Conservation (phyloP, 1,140 invertebrate species). For the Danaus plexippus region DNA sequence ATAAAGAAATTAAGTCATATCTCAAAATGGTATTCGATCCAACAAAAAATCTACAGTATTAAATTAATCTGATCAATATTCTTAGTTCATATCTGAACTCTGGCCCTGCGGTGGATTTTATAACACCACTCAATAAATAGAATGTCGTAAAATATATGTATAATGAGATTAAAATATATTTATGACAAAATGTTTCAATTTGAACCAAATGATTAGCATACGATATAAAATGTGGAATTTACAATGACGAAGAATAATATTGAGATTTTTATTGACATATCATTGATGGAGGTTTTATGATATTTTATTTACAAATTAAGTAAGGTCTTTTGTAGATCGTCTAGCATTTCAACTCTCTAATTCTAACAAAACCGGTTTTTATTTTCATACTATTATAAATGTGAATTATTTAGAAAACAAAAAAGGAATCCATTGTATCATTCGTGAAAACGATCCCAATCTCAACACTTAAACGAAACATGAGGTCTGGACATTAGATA, state of each 20-base stretch:
- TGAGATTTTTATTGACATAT: not conserved
- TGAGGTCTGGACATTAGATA: slow-evolving; percentile 5
- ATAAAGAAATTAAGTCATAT: too few species aligned
- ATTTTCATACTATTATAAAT: too few species aligned
- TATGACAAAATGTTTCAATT: slow-evolving; percentile 14
- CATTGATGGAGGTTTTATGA: too few species aligned
- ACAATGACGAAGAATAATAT: slow-evolving; percentile 7
- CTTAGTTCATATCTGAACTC: slow-evolving; percentile 7
- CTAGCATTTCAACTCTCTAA: too few species aligned
- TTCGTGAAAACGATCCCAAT: too few species aligned
- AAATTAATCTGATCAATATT: not conserved
- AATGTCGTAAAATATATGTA: slow-evolving; percentile 6
- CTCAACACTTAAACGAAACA: slow-evolving; percentile 6
- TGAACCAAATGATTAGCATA: slow-evolving; percentile 6
- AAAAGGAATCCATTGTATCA: too few species aligned
- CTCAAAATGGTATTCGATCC: too few species aligned
- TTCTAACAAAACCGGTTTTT: too few species aligned
- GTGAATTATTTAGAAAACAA: too few species aligned
- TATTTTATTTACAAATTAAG: too few species aligned
- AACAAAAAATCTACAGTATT: too few species aligned
- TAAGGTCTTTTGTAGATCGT: too few species aligned
- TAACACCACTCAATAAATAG: not conserved
- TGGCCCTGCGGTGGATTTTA: slow-evolving; percentile 1
- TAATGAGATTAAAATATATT: slow-evolving; percentile 2
- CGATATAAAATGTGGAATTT: slow-evolving; percentile 7